Evolutionary conservation across 2,797 vertebrate genomes (phyloP).

Genomic region (Micropoecilia bifurca): DNA sequence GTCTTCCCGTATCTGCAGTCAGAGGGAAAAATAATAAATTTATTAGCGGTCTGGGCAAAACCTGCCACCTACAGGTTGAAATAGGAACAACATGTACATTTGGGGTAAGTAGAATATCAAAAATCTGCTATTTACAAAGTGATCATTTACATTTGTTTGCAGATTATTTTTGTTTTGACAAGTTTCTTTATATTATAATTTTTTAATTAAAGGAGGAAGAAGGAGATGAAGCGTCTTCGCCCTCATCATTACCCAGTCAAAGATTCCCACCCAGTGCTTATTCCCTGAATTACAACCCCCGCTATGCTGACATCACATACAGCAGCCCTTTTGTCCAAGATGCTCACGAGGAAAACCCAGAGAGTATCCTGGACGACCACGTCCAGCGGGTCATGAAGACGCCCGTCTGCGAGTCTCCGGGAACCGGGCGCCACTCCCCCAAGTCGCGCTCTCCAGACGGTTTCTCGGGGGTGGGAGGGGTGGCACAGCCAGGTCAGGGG

Average conservation of each 20-base stretch:
- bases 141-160: not conserved
- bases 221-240: conserved; percentile 86
- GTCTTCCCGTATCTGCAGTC: conserved; percentile 49
- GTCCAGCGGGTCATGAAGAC: conserved; percentile 98
- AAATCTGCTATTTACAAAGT: not conserved
- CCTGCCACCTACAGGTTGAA: conserved; percentile 70
- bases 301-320: conserved; percentile 86
- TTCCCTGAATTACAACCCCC: conserved; percentile 86
- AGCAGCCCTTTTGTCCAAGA: conserved; percentile 84
- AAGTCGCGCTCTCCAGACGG: conserved; percentile 91
- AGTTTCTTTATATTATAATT: conserved; percentile 6
- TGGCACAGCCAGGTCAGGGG: conserved; percentile 76
- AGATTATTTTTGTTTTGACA: not conserved
- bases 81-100: conserved; percentile 4
- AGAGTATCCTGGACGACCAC: conserved; percentile 97
- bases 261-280: conserved; percentile 85
- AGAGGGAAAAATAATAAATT: conserved; percentile 1
- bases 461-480: conserved; percentile 76
- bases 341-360: conserved; percentile 94
- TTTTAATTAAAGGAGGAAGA: conserved; percentile 89
- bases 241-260: conserved; percentile 81
- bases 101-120: not conserved
- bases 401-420: conserved; percentile 92
- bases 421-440: conserved; percentile 89
- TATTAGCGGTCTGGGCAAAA: conserved; percentile 22